Base-by-base conservation (phyloP, 1,140 invertebrate species). In the Metaphire vulgaris region DNA sequence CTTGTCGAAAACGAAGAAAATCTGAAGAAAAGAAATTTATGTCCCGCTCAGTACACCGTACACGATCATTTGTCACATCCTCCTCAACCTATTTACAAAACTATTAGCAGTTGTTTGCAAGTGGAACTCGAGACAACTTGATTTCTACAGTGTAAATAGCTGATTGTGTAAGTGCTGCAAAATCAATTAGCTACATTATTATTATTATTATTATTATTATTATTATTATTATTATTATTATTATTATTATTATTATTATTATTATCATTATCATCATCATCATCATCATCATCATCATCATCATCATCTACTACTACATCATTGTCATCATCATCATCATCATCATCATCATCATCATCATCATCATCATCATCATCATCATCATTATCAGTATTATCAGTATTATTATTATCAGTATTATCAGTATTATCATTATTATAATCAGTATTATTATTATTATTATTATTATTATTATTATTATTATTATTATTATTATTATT, bases 261-360 rank as follows among this genome's bases (percentile, higher is more conserved):
- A 56, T 56, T 21, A 56, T 56, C 41, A 56, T 56, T 21, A 56
- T 56, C 21, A 56, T 56, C 41, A 56, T 56, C 41, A 56, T 56
- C 41, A 56, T 56, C 41, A 56, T 56, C 41, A 56, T 56, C 41
- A 56, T 56, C 41, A 56, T 56, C 41, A 56, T 56, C 41, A 56
- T 56, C 41, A 56, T 56, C 41, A 56, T 56, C 41, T 12, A 12
- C 41, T 12, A 12, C 41, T 12, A 12, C 41, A 56, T 56, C 41
- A 56, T 56, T 21, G 21, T 56, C 41, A 56, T 56, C 21, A 21
- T 56, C 41, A 56, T 56, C 41, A 56, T 56, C 41, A 56, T 56
- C 41, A 56, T 56, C 41, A 21, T 56, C 41, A 56, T 56, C 41
- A 56, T 56, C 41, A 56, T 56, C 41, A 56, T 56, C 41, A 56